Conservation (phyloP, 2,888 invertebrate genomes). For the Apamea monoglypha region DNA sequence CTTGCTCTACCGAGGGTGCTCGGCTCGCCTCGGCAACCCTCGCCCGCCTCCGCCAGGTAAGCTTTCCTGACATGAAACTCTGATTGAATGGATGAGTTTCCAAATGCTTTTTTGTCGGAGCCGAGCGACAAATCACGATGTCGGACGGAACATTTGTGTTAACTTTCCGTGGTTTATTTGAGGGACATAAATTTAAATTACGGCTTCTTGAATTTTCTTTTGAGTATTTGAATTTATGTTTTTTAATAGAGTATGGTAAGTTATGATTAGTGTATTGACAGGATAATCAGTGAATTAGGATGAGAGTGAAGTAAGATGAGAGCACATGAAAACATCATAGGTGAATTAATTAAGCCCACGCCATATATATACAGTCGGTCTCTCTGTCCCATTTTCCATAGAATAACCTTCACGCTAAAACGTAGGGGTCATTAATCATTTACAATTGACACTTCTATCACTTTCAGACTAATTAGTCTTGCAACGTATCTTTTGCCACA, state of each 20-base stretch:
- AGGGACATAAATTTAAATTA: slow-evolving; percentile 61
- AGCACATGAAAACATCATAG: background rate
- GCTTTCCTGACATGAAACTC: slow-evolving; percentile 69
- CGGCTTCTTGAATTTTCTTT: slow-evolving; percentile 42
- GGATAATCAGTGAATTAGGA: background rate
- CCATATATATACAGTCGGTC: background rate
- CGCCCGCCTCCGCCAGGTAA: slow-evolving; percentile 79
- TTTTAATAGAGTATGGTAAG: slow-evolving; percentile 9
- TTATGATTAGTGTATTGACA: slow-evolving; percentile 17
- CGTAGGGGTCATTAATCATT: background rate
- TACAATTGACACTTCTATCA: background rate
- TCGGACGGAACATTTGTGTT: slow-evolving; percentile 64
- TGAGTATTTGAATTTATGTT: slow-evolving; percentile 26
- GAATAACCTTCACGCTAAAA: background rate
- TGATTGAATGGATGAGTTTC: slow-evolving; percentile 72
- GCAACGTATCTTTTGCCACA: slow-evolving; percentile 27
- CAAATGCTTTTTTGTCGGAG: slow-evolving; percentile 66
- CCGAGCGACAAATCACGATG: slow-evolving; percentile 66
- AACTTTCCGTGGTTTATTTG: slow-evolving; percentile 63
- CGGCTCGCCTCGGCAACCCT: slow-evolving; percentile 74
- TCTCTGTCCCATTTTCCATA: background rate
- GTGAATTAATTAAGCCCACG: background rate
- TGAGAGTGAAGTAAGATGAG: background rate
- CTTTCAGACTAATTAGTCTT: slow-evolving; percentile 4
- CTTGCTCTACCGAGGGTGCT: slow-evolving; percentile 67